phyloP scores from a whole-genome alignment of 2,797 vertebrate species.

The Sebastes hubbsi region DNA sequence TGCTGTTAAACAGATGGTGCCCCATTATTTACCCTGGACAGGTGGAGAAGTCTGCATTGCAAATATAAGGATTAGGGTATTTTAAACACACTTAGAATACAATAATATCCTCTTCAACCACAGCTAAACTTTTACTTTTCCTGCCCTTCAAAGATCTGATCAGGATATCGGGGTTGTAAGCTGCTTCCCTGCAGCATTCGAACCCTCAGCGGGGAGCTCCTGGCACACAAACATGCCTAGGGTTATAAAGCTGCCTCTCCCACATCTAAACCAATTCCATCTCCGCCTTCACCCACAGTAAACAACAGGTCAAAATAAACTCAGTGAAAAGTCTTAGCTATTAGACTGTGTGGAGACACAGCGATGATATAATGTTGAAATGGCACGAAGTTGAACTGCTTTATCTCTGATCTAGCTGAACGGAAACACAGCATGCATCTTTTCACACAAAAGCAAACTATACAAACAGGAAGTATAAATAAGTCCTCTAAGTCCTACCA shows the following conservation, averaged over 20 bases:
- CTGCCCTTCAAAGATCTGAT: conserved; percentile 22
- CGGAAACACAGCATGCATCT: neutral
- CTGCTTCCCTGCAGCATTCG: conserved; percentile 41
- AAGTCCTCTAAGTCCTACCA: conserved; percentile 21
- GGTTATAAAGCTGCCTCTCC: conserved; percentile 31
- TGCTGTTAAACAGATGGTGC: conserved; percentile 69
- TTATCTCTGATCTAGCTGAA: conserved; percentile 9
- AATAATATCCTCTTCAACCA: neutral
- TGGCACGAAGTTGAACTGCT: neutral
- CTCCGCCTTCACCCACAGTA: neutral
- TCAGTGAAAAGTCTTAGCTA: neutral
- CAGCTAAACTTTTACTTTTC: neutral
- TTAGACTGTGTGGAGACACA: neutral
- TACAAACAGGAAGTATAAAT: conserved; percentile 31
- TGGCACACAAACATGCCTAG: conserved; percentile 28
- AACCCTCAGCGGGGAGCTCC: conserved; percentile 23
- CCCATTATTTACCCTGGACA: conserved; percentile 45
- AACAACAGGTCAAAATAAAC: conserved; percentile 7
- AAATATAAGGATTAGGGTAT: conserved; percentile 26
- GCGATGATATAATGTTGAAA: neutral
- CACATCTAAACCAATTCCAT: conserved; percentile 29
- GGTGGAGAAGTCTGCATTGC: conserved; percentile 17
- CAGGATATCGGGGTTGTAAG: conserved; percentile 25
- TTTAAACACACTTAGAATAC: neutral
- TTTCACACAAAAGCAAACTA: neutral